phyloP scores from a whole-genome alignment of 2,797 vertebrate species.

The Xerus rutilus region DNA sequence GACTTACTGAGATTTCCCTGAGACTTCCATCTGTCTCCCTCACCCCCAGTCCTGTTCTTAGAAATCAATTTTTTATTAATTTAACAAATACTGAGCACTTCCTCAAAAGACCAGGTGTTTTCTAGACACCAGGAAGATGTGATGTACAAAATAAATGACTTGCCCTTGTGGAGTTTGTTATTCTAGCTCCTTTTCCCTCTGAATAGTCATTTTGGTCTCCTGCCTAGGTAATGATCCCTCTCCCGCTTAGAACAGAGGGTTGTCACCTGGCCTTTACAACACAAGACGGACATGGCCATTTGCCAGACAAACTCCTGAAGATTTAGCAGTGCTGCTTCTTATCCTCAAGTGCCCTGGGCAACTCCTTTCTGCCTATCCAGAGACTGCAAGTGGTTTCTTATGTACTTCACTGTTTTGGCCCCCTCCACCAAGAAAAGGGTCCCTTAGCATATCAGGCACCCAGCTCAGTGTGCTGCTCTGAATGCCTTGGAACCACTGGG shows the following conservation, averaged over 20 bases:
- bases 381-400: background rate
- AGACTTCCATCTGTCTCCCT: background rate
- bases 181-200: background rate
- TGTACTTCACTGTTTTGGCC: background rate
- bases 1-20: background rate
- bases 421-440: background rate
- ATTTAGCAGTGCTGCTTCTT: background rate
- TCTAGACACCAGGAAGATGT: background rate
- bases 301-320: background rate
- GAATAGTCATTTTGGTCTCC: background rate
- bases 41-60: background rate
- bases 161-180: background rate
- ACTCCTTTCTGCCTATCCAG: background rate
- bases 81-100: slow-evolving; percentile 14
- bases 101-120: background rate
- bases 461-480: background rate
- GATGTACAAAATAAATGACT: background rate
- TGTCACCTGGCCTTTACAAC: background rate
- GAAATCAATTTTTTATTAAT: background rate
- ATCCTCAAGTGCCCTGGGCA: background rate
- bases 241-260: background rate
- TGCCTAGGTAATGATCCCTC: background rate
- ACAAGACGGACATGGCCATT: background rate
- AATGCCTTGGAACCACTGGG: background rate
- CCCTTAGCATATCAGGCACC: background rate